A percentile compares a stretch with the other conserved stretches of the same genome.
These are phyloP conservation scores for Callospermophilus lateralis DNA, from an alignment of 2,113 vertebrate species.

Conservation along the genomic window DNA sequence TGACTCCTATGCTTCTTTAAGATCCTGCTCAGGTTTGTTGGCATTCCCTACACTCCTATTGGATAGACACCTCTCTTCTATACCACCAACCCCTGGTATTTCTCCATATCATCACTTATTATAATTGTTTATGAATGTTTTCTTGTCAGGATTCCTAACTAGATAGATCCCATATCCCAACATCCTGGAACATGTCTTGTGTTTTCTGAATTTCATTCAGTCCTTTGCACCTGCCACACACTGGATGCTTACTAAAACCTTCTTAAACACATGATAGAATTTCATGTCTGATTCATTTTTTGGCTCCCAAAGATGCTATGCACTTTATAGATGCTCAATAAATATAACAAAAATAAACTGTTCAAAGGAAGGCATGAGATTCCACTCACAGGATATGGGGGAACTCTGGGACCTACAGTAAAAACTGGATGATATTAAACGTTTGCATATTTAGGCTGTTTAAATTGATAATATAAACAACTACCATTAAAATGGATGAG, in stretches of 20 bases:
- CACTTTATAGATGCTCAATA: conserved; percentile 37
- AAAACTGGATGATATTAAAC: not conserved
- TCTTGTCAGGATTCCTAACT: conserved; percentile 36
- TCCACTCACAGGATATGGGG: not conserved
- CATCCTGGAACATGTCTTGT: not conserved
- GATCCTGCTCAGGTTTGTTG: conserved; percentile 27
- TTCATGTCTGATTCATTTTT: conserved; percentile 10
- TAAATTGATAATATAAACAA: not conserved
- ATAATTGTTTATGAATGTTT: conserved; percentile 56
- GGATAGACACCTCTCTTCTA: not conserved
- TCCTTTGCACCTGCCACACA: not conserved
- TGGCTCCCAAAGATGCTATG: not conserved
- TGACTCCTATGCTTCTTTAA: conserved; percentile 46
- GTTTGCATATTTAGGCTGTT: not conserved
- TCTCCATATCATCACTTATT: conserved; percentile 17
- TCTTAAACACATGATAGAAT: not conserved
- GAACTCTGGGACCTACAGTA: not conserved
- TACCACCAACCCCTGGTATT: not conserved
- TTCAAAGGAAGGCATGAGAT: not conserved
- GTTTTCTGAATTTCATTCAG: conserved; percentile 30
- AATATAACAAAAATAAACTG: conserved; percentile 38
- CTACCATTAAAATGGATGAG: not conserved
- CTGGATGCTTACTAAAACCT: not conserved
- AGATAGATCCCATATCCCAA: not conserved
- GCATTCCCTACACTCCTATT: not conserved